phyloP scores from a whole-genome alignment of 2,113 vertebrate species.

The Lagopus leucura region DNA sequence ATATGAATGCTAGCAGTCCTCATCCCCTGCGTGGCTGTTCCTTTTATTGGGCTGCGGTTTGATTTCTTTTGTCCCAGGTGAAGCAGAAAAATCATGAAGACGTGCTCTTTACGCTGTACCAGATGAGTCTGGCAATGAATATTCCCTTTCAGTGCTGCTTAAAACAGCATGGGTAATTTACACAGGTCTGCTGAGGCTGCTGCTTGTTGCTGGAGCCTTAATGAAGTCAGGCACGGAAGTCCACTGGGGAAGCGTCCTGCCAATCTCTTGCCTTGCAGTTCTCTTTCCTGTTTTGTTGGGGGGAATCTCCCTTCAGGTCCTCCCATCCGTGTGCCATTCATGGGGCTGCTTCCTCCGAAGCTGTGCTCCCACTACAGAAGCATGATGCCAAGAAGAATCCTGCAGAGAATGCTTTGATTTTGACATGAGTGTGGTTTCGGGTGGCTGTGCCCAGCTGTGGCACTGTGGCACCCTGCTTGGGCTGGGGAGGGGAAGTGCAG shows the following conservation, averaged over 20 bases:
- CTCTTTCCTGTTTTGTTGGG: rapidly evolving
- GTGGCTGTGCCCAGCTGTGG: background rate
- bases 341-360: background rate
- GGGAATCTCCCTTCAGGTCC: background rate
- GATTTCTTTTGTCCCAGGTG: background rate
- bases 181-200: rapidly evolving
- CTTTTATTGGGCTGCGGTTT: background rate
- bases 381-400: rapidly evolving
- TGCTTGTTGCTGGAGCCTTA: rapidly evolving
- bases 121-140: rapidly evolving
- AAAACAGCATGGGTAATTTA: background rate
- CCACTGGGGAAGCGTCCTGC: background rate
- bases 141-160: background rate
- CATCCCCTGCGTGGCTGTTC: rapidly evolving
- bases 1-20: background rate
- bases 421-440: rapidly evolving
- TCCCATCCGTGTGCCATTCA: rapidly evolving
- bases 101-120: rapidly evolving
- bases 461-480: rapidly evolving
- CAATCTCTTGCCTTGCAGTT: background rate
- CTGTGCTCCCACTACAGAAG: rapidly evolving
- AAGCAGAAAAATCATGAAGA: background rate
- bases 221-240: background rate
- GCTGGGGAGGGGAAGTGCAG: background rate
- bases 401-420: background rate